Evolutionary conservation across 2,113 vertebrate genomes (phyloP), one percentile per base, ranked within the genome.

Genomic region (Saccopteryx leptura): DNA sequence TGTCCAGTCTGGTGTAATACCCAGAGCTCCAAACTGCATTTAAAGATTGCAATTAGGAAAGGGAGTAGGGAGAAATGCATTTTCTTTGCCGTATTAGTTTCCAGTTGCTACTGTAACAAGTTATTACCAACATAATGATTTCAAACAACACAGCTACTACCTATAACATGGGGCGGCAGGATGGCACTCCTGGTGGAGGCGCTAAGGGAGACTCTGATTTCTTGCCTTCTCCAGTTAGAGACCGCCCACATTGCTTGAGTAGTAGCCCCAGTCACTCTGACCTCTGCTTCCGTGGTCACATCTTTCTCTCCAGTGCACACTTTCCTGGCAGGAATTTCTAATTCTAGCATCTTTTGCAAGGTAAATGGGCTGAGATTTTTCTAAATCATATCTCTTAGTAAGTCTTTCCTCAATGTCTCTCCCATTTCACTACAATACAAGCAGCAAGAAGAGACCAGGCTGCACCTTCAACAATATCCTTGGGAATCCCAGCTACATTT

Each of bases 211-310:
- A 58, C 54, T 33, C 72, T 0, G 0, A 31, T 31, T 58, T 58
- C 15, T 69, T 26, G 15, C 11, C 31, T 88, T 66, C 88, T 56
- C 9, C 19, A 66, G 28, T 58, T n/a, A 23, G 83, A 9, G 46
- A 23, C 61, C 18, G 26, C 9, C 15, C 26, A 11, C 1, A 5
- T 58, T 68, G 33, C 9, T 46, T 54, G 65, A 26, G 56, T 39
- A 28, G 18, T 75, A 63, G n/a, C 8, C 24, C 28, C 3, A 39
- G 0, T 50, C 60, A 5, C 13, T 24, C 23, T 6, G 23, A 12
- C 23, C 9, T 31, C 48, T 68, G 7, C 54, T 28, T 68, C 65
- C 11, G 0, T 9, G 0, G 5, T 58, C 17, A 12, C 2, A 15
- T 7, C 15, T 50, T 50, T 21, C 66, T 46, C 33, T 60, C 33